Percentiles rank a stretch among this genome's conserved stretches.
Conservation (phyloP, 2,797 vertebrate genomes). For the Nannoperca australis region DNA sequence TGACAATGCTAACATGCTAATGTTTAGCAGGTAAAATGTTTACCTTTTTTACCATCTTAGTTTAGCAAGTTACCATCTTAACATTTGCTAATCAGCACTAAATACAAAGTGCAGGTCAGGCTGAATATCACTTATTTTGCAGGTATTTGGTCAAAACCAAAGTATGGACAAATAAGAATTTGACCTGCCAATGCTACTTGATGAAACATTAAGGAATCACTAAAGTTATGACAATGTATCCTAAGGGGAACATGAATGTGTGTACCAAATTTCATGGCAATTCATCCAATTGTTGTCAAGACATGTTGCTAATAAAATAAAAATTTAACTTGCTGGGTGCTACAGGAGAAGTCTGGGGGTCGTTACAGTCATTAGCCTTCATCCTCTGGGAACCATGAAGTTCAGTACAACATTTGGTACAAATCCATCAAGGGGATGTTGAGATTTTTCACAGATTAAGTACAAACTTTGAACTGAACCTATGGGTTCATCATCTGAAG, state of each 20-base stretch:
- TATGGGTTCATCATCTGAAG: not conserved
- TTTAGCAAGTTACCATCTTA: not conserved
- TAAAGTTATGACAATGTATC: too few relatives aligned
- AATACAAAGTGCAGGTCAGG: not conserved
- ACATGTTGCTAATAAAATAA: not conserved
- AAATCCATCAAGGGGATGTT: not conserved
- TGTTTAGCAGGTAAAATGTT: not conserved
- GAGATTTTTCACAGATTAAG: not conserved
- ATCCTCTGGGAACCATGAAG: not conserved
- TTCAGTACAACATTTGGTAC: not conserved
- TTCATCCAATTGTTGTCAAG: not conserved
- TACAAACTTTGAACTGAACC: not conserved
- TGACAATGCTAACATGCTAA: not conserved
- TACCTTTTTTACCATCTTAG: not conserved
- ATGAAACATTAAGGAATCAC: too few relatives aligned
- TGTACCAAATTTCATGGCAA: not conserved
- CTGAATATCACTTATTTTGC: not conserved
- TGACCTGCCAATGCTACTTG: too few relatives aligned
- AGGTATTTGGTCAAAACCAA: not conserved
- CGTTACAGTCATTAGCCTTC: not conserved
- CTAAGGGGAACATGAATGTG: not conserved
- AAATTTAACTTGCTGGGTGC: not conserved
- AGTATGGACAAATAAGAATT: too few relatives aligned
- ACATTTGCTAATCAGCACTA: not conserved
- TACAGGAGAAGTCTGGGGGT: not conserved